Base-by-base conservation (phyloP, 2,113 vertebrate genomes). In the Apodemus sylvaticus region DNA sequence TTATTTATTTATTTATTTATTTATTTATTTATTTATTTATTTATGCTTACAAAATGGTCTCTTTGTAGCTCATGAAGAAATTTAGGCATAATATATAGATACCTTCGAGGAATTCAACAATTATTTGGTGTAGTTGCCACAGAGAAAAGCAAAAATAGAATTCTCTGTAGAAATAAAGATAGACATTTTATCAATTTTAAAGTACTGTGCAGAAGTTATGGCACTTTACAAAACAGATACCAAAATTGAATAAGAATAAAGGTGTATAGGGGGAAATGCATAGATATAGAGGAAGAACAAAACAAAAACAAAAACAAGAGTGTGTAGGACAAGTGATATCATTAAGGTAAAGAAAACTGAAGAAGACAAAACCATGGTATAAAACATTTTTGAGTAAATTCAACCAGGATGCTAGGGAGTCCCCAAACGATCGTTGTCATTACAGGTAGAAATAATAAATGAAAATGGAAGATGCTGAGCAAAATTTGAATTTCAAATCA, bases 401-500 rank as follows among this genome's bases (percentile, higher is more conserved):
- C 58, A 79, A 34, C 39, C 62, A 66, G 26, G 9, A 45, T 58
- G 13, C 1, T 31, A 7, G 34, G 5, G 24, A 6, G 24, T 62
- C 3, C 13, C 66, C 6, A 68, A 26, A 82, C 29, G 77, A 42
- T 70, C 26, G 1, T 20, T 60, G 36, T 62, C 55, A 83, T 58
- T 58, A 9, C 29, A 83, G 86, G 48, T 74, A 74, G 24, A 83
- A 42, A 39, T 87, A 92, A 9, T 53, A 91, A 93, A 55, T 85
- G 66, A 90, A 91, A 95, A 81, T 70, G 4, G 1, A 90, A 51
- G 78, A 79, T 31, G 36, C 7, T 16, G 0, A 70, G 1, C 4
- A 93, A 24, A 55, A 91, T 73, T 83, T 91, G 55, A 68, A 91
- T 92, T 86, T 85, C 17, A 93, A 90, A 53, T 88, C 70, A 64